Conservation (phyloP, 2,113 vertebrate species). For the Xiphias gladius region DNA sequence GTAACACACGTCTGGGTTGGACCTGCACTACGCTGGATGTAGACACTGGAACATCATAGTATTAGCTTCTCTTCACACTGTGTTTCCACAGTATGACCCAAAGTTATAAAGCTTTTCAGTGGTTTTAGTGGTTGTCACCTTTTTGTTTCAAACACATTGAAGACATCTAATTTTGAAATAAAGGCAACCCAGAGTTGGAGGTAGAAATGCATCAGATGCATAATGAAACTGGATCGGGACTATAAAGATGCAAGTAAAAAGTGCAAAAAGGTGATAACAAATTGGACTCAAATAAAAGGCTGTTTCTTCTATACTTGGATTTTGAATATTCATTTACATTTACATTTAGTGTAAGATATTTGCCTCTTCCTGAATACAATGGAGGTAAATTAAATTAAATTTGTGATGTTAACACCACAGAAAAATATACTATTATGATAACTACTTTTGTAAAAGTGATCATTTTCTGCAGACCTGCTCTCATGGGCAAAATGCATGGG, state of each 20-base stretch:
- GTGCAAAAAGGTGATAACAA: not conserved
- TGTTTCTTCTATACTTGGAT: not conserved
- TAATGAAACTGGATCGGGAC: too few species aligned
- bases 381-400: too few species aligned
- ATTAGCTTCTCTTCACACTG: not conserved
- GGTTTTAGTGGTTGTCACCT: not conserved
- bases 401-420: too few species aligned
- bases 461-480: too few species aligned
- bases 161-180: not conserved
- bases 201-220: not conserved
- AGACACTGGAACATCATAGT: not conserved
- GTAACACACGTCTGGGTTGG: conserved; percentile 13
- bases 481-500: too few species aligned
- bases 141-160: not conserved
- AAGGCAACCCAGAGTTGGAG: not conserved
- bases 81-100: not conserved
- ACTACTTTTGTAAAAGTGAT: too few species aligned
- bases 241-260: too few species aligned
- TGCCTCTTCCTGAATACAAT: too few species aligned
- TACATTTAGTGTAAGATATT: too few species aligned
- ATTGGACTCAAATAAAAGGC: not conserved
- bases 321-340: too few species aligned
- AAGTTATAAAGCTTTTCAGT: not conserved
- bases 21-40: not conserved
- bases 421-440: too few species aligned